phyloP scores from a whole-genome alignment of 2,888 invertebrate species.

The Synanthedon andrenaeformis region DNA sequence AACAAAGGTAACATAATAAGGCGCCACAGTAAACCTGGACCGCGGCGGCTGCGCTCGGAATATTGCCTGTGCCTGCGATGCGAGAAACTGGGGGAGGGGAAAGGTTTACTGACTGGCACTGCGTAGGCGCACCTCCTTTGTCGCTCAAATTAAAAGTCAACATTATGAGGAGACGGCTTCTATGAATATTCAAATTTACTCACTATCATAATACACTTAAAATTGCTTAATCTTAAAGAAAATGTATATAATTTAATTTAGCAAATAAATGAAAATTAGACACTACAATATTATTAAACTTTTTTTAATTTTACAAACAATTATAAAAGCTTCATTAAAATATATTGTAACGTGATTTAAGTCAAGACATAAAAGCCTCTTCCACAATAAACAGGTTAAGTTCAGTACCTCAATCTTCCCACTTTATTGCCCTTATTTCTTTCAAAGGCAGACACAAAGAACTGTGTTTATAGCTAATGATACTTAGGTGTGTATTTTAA shows the following conservation, averaged over 20 bases:
- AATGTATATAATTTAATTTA: no score
- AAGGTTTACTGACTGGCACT: conserved; percentile 27
- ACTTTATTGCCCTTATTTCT: conserved; percentile 63
- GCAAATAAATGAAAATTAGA: no score
- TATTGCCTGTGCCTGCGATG: conserved; percentile 9
- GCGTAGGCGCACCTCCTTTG: conserved; percentile 60
- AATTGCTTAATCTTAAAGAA: no score
- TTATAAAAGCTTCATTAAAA: no score
- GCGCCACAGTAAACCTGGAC: conserved; percentile 49
- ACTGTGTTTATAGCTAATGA: conserved; percentile 67
- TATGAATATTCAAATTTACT: neutral
- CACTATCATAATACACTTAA: no score
- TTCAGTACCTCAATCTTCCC: conserved; percentile 40
- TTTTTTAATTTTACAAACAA: no score
- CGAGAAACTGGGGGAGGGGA: conserved; percentile 19
- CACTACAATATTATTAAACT: no score
- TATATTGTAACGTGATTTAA: no score
- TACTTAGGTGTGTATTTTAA: conserved; percentile 70
- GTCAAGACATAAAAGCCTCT: conserved; percentile 12
- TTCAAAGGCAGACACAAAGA: conserved; percentile 60
- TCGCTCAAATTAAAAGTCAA: conserved; percentile 43
- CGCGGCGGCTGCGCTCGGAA: conserved; percentile 9
- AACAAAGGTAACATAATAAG: conserved; percentile 70
- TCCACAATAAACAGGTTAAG: conserved; percentile 35
- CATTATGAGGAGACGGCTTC: conserved; percentile 34